phyloP scores from a whole-genome alignment of 2,888 invertebrate genomes.

The Meloe dianella region DNA sequence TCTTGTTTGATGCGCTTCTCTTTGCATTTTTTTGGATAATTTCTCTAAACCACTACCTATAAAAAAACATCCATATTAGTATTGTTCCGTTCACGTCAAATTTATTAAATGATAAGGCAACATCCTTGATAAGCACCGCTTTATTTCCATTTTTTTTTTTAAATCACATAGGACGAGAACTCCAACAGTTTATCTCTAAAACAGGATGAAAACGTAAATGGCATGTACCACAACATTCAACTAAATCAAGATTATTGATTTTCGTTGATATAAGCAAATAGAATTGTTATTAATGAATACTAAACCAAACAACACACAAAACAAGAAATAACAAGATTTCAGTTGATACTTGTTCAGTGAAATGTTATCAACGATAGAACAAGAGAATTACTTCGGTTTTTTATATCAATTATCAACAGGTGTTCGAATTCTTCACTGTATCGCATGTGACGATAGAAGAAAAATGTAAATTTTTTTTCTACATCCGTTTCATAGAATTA shows the following conservation, averaged over 20 bases:
- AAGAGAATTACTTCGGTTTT: not conserved
- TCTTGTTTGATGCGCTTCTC: conserved; percentile 19
- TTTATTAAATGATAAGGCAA: too few species aligned
- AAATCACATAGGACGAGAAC: too few species aligned
- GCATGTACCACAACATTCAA: not conserved
- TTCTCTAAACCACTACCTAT: not conserved
- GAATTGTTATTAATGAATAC: not conserved
- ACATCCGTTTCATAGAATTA: conserved; percentile 1
- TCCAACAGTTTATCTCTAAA: not conserved
- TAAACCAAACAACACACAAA: not conserved
- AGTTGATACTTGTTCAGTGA: not conserved
- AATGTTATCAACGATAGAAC: not conserved
- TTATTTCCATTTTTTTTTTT: too few species aligned
- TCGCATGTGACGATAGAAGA: not conserved
- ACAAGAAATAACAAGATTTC: not conserved
- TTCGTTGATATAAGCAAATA: not conserved
- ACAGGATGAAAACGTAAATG: not conserved
- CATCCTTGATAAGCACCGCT: too few species aligned
- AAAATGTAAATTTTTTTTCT: not conserved
- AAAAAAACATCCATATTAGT: not conserved
- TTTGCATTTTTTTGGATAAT: not conserved
- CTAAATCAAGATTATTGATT: not conserved
- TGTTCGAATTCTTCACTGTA: not conserved
- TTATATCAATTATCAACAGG: conserved; percentile 8
- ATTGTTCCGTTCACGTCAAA: too few species aligned